phyloP scores from a whole-genome alignment of 2,113 vertebrate genomes.

The Vimba vimba region DNA sequence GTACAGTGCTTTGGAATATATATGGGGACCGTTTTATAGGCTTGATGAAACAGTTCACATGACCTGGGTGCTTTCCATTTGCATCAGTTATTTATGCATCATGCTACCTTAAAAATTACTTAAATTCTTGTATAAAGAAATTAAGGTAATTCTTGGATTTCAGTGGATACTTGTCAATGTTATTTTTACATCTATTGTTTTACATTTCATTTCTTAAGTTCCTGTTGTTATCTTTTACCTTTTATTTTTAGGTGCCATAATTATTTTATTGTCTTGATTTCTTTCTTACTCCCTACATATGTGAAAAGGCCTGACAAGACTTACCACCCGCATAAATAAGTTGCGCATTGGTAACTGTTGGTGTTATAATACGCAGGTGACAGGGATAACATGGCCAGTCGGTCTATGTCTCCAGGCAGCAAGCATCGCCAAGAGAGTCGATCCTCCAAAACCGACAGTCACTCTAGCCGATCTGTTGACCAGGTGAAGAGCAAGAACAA shows the following conservation, averaged over 20 bases:
- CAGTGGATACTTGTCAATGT: slow-evolving; percentile 29
- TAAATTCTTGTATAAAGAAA: not conserved
- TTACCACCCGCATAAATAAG: not conserved
- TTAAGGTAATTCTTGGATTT: slow-evolving; percentile 16
- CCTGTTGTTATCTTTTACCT: slow-evolving; percentile 42
- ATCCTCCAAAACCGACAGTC: slow-evolving; percentile 85
- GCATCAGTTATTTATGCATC: not conserved
- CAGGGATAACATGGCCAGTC: slow-evolving; percentile 82
- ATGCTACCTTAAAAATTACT: not conserved
- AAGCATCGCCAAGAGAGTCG: slow-evolving; percentile 89
- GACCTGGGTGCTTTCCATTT: slow-evolving; percentile 12
- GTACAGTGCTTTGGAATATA: slow-evolving; percentile 19
- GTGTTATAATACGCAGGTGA: slow-evolving; percentile 82
- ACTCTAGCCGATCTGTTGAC: slow-evolving; percentile 83
- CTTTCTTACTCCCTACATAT: slow-evolving; percentile 8
- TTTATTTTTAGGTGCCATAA: slow-evolving; percentile 55
- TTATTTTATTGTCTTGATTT: slow-evolving; percentile 42
- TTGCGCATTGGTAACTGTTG: slow-evolving; percentile 53
- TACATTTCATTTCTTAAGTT: slow-evolving; percentile 48
- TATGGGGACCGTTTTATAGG: slow-evolving; percentile 22
- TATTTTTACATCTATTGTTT: slow-evolving; percentile 44
- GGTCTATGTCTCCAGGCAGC: slow-evolving; percentile 82
- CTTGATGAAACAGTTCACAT: not conserved
- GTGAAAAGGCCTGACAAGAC: slow-evolving; percentile 12
- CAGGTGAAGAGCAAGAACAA: slow-evolving; percentile 84